These are phyloP conservation scores for Elephantulus edwardii DNA, from an alignment of 2,113 vertebrate species.

Conservation along the genomic window DNA sequence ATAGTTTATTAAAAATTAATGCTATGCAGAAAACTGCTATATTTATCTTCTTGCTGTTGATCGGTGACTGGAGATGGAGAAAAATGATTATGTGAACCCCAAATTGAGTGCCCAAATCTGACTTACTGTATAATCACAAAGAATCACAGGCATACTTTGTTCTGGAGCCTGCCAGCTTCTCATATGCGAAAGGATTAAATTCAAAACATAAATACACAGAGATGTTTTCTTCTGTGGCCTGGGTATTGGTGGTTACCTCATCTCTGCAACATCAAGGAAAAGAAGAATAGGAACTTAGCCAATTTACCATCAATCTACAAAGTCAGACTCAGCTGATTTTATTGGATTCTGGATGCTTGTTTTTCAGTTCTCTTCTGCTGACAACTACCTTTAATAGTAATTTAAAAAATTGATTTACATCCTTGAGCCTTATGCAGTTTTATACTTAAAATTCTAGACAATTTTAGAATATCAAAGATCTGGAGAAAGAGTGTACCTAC, in stretches of 20 bases:
- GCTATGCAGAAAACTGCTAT: background rate
- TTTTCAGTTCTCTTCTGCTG: slow-evolving; percentile 61
- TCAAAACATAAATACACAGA: background rate
- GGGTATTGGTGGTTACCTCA: background rate
- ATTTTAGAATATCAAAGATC: slow-evolving; percentile 9
- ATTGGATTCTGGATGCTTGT: slow-evolving; percentile 34
- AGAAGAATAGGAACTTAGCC: background rate
- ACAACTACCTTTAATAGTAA: slow-evolving; percentile 53
- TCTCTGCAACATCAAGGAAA: background rate
- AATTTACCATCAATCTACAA: slow-evolving; percentile 32
- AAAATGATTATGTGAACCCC: background rate
- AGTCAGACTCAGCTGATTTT: slow-evolving; percentile 41
- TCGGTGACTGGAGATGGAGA: background rate
- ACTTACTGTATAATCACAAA: background rate
- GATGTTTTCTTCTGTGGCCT: background rate
- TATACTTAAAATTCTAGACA: slow-evolving; percentile 37
- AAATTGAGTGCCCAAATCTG: background rate
- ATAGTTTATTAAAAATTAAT: background rate
- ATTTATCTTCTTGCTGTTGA: background rate
- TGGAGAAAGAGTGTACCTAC: background rate
- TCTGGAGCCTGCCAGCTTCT: background rate
- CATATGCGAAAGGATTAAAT: background rate
- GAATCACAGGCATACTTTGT: background rate
- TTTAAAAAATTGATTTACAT: slow-evolving; percentile 42
- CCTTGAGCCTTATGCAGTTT: background rate